Percentiles rank a stretch among this genome's conserved stretches.
These are phyloP conservation scores for Psittacara wagleri DNA, from an alignment of 2,113 vertebrate genomes.

Conservation along the genomic window DNA sequence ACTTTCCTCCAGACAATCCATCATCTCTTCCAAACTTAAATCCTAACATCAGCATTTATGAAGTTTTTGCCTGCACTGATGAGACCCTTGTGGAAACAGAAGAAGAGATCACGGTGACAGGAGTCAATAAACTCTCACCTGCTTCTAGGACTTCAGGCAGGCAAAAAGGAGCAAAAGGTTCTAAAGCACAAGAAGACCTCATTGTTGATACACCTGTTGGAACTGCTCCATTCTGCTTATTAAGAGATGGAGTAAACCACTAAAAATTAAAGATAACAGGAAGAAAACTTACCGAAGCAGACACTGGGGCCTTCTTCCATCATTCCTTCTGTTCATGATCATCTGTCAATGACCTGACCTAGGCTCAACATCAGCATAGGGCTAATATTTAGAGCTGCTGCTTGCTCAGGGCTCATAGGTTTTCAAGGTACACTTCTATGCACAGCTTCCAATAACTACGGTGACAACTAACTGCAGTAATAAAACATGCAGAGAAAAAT, in stretches of 20 bases:
- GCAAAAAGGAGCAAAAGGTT: background rate
- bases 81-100: background rate
- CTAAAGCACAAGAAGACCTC: background rate
- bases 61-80: background rate
- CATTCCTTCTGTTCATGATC: conserved; percentile 19
- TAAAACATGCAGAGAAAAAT: background rate
- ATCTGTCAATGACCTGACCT: background rate
- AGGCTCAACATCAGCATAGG: background rate
- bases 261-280: background rate
- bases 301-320: background rate
- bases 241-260: background rate
- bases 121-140: background rate
- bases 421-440: background rate
- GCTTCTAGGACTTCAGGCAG: background rate
- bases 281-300: conserved; percentile 58
- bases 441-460: background rate
- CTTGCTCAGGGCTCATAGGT: background rate
- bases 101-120: background rate
- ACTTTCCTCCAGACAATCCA: background rate
- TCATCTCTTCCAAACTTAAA: background rate
- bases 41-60: background rate
- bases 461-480: background rate
- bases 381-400: background rate
- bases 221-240: background rate
- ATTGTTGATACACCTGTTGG: background rate